These are phyloP conservation scores for Ganaspis sp. DNA, from an alignment of 1,140 invertebrate genomes.

Conservation along the genomic window DNA sequence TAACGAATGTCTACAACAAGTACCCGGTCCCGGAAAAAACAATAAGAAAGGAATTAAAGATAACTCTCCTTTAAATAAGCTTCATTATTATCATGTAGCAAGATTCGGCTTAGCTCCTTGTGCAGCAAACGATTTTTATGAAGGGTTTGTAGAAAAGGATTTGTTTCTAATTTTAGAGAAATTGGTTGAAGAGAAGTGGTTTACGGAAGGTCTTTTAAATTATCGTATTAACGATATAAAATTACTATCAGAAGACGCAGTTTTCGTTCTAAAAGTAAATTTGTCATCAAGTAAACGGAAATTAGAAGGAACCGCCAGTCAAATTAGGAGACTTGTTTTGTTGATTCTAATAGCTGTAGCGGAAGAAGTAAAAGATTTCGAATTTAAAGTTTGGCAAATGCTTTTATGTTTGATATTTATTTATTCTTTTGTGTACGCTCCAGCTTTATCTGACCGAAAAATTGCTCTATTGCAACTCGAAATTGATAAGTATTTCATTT, in stretches of 20 bases:
- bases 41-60: conserved; percentile 31
- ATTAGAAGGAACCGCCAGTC: conserved; percentile 36
- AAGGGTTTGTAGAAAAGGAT: conserved; percentile 43
- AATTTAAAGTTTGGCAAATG: conserved; percentile 38
- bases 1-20: conserved; percentile 9
- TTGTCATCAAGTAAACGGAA: conserved; percentile 32
- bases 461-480: conserved; percentile 31
- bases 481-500: conserved; percentile 33
- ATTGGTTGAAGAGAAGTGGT: conserved; percentile 20
- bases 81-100: conserved; percentile 41
- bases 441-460: conserved; percentile 35
- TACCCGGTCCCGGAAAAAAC: background rate
- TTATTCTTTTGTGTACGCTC: conserved; percentile 1
- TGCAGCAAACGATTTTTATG: conserved; percentile 40
- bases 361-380: background rate
- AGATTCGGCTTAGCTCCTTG: conserved; percentile 40
- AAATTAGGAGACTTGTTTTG: conserved; percentile 42
- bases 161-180: conserved; percentile 34
- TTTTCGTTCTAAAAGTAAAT: conserved; percentile 22
- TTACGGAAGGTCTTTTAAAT: background rate
- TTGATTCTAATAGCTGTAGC: conserved; percentile 35
- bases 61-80: conserved; percentile 40
- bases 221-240: too few species aligned
- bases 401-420: conserved; percentile 35
- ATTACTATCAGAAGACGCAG: background rate